Conservation (phyloP, 2,888 invertebrate species). For the Onchidella celtica region DNA sequence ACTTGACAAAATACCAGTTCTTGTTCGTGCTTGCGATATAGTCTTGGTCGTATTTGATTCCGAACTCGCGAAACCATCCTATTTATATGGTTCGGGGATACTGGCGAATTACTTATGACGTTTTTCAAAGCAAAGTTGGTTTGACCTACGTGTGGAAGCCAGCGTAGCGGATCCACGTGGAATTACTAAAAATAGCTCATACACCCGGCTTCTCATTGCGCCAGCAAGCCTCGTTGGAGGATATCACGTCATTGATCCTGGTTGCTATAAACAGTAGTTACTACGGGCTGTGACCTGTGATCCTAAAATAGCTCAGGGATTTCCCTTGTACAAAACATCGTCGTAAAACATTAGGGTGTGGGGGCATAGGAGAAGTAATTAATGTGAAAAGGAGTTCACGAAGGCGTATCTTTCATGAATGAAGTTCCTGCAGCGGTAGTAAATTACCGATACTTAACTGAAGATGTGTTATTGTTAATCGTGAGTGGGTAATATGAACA, state of each 20-base stretch:
- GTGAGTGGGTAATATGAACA: no score
- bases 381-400: no score
- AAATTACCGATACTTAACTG: no score
- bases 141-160: not conserved
- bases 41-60: not conserved
- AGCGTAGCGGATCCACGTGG: constrained; percentile 5
- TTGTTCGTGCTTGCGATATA: no score
- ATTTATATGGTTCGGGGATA: constrained; percentile 4
- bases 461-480: no score
- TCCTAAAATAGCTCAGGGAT: not conserved
- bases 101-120: not conserved
- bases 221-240: not conserved
- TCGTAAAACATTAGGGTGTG: not conserved
- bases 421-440: no score
- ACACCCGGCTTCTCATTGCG: not conserved
- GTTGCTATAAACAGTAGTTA: constrained; percentile 23
- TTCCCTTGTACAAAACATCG: not conserved
- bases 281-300: not conserved
- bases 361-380: no score
- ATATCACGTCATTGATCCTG: not conserved
- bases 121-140: not conserved
- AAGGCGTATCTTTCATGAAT: no score
- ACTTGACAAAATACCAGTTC: no score
- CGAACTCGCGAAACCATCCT: not conserved
- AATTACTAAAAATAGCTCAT: not conserved